Evolutionary conservation across 2,797 vertebrate species (phyloP).

Genomic region (Alosa sapidissima): DNA sequence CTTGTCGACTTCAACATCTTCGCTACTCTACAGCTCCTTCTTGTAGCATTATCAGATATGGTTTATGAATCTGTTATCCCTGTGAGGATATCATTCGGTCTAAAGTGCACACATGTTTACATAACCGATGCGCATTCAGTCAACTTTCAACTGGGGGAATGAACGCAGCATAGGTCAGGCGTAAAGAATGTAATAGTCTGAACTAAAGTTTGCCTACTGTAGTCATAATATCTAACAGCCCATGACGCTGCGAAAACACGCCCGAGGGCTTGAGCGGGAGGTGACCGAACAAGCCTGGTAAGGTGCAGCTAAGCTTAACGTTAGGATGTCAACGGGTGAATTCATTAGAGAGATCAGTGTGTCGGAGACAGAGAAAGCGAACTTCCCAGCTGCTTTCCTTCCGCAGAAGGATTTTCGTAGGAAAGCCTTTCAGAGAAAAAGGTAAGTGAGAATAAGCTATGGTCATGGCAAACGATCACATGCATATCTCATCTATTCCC

Average conservation of each 20-base stretch:
- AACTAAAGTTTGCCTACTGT: neutral
- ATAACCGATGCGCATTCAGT: neutral
- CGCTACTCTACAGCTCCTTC: neutral
- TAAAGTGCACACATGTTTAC: neutral
- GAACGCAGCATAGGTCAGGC: no score
- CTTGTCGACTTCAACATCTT: neutral
- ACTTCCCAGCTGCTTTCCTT: neutral
- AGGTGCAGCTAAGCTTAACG: constrained; percentile 34
- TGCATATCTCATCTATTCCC: neutral
- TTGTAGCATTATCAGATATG: neutral
- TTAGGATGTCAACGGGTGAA: constrained; percentile 48
- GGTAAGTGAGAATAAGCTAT: neutral
- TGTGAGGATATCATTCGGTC: neutral
- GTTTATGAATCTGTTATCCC: neutral
- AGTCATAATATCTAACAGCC: neutral
- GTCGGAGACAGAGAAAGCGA: neutral
- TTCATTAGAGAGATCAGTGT: neutral
- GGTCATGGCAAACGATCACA: neutral
- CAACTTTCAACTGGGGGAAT: neutral
- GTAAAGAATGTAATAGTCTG: neutral
- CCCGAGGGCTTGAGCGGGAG: constrained; percentile 36
- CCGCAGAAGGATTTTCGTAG: neutral
- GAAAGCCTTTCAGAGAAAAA: neutral
- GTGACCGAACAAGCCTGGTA: constrained; percentile 39
- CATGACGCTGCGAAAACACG: constrained; percentile 11